Conservation (phyloP, 2,113 vertebrate species). For the Rhabdornis inornatus region DNA sequence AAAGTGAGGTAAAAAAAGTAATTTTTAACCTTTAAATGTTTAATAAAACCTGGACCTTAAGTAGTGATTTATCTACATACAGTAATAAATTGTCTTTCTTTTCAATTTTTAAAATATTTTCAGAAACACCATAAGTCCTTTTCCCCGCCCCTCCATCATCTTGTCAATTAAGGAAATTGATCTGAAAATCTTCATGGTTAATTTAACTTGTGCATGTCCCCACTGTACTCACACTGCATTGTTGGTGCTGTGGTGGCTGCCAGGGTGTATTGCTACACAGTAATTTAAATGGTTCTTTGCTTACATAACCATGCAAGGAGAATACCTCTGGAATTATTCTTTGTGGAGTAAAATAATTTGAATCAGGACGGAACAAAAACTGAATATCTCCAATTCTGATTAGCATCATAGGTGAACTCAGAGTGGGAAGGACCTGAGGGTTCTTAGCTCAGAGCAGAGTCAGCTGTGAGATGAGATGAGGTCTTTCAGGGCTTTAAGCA, state of each 20-base stretch:
- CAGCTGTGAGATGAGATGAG: background rate
- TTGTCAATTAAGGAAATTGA: background rate
- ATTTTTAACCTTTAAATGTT: constrained; percentile 24
- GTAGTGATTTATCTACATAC: background rate
- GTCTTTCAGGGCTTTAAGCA: background rate
- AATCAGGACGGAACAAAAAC: background rate
- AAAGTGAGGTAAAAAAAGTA: constrained; percentile 90
- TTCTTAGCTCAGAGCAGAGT: background rate
- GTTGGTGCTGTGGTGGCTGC: background rate
- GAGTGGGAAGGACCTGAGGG: background rate
- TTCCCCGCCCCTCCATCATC: background rate
- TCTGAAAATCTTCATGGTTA: background rate
- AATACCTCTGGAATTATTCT: background rate
- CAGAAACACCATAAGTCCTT: background rate
- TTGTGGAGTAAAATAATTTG: background rate
- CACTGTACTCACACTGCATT: background rate
- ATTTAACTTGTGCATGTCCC: background rate
- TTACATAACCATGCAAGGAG: background rate
- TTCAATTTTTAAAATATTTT: background rate
- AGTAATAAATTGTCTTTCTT: background rate
- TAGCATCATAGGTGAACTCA: background rate
- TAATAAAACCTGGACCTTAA: constrained; percentile 14
- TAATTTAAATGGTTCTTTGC: background rate
- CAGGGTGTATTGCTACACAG: background rate
- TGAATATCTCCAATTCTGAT: background rate